phyloP scores from a whole-genome alignment of 1,140 invertebrate species.

The Lordiphosa stackelbergi region DNA sequence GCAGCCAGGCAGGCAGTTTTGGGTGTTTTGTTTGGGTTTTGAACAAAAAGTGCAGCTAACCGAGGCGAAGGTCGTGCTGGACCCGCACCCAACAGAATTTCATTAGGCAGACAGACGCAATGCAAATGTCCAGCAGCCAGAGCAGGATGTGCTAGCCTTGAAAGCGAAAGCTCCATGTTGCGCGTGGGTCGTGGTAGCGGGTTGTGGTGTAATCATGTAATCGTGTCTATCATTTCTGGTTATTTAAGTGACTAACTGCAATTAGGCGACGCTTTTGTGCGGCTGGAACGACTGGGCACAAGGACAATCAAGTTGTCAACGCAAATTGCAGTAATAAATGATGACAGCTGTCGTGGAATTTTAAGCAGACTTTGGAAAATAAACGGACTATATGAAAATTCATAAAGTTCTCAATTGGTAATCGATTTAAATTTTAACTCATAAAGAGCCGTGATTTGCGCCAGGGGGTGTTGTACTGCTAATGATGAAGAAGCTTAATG shows the following conservation, averaged over 20 bases:
- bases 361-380: slow-evolving; percentile 8
- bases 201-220: slow-evolving; percentile 58
- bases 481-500: no score
- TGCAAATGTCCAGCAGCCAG: slow-evolving; percentile 52
- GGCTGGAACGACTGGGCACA: slow-evolving; percentile 7
- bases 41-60: slow-evolving; percentile 54
- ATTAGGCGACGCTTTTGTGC: slow-evolving; percentile 37
- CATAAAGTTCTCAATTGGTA: no score
- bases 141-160: slow-evolving; percentile 35
- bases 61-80: slow-evolving; percentile 52
- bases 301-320: slow-evolving; percentile 45
- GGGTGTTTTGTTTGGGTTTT: slow-evolving; percentile 52
- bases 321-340: slow-evolving; percentile 43
- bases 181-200: slow-evolving; percentile 5
- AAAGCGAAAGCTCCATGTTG: slow-evolving; percentile 36
- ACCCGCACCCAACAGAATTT: slow-evolving; percentile 42
- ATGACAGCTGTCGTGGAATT: slow-evolving; percentile 44
- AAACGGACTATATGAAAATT: no score
- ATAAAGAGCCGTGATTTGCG: no score
- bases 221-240: slow-evolving; percentile 49
- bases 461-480: no score
- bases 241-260: slow-evolving; percentile 56
- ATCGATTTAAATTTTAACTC: no score
- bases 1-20: slow-evolving; percentile 11
- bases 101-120: slow-evolving; percentile 54